phyloP scores from a whole-genome alignment of 2,888 invertebrate genomes.

The Sminthurides aquaticus region DNA sequence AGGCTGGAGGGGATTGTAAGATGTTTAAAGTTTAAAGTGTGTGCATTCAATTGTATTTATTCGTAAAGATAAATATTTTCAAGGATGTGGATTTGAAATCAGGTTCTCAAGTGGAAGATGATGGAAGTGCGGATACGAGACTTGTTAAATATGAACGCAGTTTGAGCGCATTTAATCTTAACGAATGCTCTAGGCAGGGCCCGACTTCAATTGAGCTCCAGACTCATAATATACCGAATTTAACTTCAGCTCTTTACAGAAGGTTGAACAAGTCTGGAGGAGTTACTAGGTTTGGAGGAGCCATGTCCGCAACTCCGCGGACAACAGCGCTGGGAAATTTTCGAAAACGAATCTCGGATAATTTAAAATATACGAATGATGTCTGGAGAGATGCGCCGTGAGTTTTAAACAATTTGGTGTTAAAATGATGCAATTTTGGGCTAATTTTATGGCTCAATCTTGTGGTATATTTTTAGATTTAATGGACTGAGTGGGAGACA shows the following conservation, averaged over 20 bases:
- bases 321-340: background rate
- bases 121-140: no score
- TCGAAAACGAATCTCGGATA: constrained; percentile 18
- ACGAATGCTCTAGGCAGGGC: no score
- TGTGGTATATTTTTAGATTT: constrained; percentile 20
- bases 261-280: background rate
- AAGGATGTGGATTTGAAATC: no score
- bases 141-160: no score
- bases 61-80: no score
- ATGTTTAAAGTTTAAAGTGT: no score
- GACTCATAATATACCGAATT: constrained; percentile 1
- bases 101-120: no score
- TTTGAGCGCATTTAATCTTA: no score
- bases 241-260: constrained; percentile 14
- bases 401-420: constrained; percentile 10
- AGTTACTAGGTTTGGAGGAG: background rate
- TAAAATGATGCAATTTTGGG: no score
- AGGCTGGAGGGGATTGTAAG: background rate
- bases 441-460: no score
- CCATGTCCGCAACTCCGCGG: background rate
- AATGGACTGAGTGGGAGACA: constrained; percentile 23
- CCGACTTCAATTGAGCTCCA: background rate
- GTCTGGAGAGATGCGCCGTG: constrained; percentile 34
- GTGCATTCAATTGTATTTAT: no score
- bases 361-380: constrained; percentile 31